Percentiles rank a stretch among this genome's conserved stretches.
phyloP scores from a whole-genome alignment of 2,888 invertebrate genomes.

The Ormyrus rosae region DNA sequence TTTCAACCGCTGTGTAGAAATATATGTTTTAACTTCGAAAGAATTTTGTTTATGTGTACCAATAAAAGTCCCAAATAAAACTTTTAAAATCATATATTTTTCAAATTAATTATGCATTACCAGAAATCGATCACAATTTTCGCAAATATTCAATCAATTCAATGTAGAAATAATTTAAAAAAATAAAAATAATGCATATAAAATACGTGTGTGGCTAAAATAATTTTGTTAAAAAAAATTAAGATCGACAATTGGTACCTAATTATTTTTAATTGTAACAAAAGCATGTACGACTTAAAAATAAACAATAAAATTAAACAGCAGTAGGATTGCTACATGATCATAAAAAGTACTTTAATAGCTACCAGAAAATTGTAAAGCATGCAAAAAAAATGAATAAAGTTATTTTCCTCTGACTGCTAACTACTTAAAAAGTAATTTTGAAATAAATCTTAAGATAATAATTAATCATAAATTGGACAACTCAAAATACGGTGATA shows the following conservation, averaged over 20 bases:
- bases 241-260: constrained; percentile 8
- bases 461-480: no score
- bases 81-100: no score
- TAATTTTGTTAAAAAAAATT: constrained; percentile 12
- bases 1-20: constrained; percentile 10
- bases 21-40: neutral
- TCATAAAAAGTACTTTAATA: no score
- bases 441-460: neutral
- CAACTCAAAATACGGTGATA: neutral
- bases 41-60: no score
- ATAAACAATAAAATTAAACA: neutral
- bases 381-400: neutral
- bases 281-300: neutral
- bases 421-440: neutral
- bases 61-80: no score
- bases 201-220: neutral
- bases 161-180: neutral
- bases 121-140: constrained; percentile 32
- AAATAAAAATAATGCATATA: neutral
- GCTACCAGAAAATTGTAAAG: neutral
- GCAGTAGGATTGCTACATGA: no score
- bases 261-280: neutral
- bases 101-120: neutral
- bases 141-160: neutral
- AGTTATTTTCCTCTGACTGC: no score